phyloP scores from a whole-genome alignment of 2,797 vertebrate species.

The Nannoperca australis region DNA sequence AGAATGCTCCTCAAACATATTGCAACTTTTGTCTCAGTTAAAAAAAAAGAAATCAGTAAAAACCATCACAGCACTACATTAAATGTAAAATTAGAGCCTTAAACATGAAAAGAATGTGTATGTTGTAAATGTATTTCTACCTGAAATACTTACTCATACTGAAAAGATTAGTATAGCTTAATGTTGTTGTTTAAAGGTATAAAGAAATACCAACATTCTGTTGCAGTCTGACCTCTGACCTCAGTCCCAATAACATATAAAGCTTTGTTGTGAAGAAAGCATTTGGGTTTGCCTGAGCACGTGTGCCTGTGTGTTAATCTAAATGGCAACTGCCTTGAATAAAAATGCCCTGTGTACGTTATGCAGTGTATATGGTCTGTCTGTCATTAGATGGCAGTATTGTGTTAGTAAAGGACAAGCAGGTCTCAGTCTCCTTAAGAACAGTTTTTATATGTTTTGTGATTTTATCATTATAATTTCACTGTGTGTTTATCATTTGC shows the following conservation, averaged over 20 bases:
- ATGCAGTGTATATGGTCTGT: neutral
- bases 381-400: conserved; percentile 84
- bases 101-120: neutral
- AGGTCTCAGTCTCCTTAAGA: neutral
- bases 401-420: conserved; percentile 60
- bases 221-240: neutral
- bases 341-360: neutral
- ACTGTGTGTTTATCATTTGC: neutral
- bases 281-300: neutral
- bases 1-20: neutral
- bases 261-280: neutral
- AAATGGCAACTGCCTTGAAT: neutral
- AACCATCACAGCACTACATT: neutral
- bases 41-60: neutral
- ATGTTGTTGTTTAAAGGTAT: neutral
- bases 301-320: neutral
- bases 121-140: neutral
- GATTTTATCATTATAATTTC: conserved; percentile 13
- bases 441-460: neutral
- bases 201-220: neutral
- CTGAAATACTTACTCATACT: neutral
- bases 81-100: neutral
- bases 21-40: neutral
- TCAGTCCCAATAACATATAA: neutral
- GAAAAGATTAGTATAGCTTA: neutral